These are phyloP conservation scores for Incurvaria masculella DNA, from an alignment of 2,888 invertebrate genomes.

Conservation along the genomic window DNA sequence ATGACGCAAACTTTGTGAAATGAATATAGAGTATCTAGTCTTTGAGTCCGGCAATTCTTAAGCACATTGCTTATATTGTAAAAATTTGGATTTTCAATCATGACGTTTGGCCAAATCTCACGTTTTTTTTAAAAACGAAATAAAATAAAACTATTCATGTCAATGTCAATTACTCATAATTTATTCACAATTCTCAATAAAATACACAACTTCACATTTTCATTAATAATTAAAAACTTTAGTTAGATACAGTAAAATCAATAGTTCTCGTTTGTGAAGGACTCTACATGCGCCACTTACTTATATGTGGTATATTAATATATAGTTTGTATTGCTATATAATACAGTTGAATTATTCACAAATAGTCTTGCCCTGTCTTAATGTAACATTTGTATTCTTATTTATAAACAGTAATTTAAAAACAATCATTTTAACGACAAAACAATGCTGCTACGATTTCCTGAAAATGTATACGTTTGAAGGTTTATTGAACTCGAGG, in stretches of 20 bases:
- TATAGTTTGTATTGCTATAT: neutral
- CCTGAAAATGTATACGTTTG: too few relatives aligned
- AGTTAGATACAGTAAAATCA: constrained; percentile 24
- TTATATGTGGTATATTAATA: neutral
- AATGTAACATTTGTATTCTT: too few relatives aligned
- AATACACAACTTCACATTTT: constrained; percentile 56
- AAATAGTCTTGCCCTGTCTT: neutral
- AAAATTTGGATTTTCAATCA: too few relatives aligned
- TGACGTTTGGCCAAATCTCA: too few relatives aligned
- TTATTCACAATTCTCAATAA: constrained; percentile 58
- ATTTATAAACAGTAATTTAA: too few relatives aligned
- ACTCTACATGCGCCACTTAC: neutral
- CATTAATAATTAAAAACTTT: constrained; percentile 53
- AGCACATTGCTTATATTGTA: too few relatives aligned
- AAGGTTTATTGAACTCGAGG: too few relatives aligned
- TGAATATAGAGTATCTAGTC: too few relatives aligned
- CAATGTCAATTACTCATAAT: constrained; percentile 46
- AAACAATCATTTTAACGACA: too few relatives aligned
- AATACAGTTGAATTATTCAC: neutral
- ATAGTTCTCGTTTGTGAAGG: neutral
- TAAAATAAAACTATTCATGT: constrained; percentile 27
- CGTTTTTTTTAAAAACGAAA: neutral
- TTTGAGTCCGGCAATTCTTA: too few relatives aligned
- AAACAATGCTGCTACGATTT: too few relatives aligned
- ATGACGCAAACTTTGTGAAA: too few relatives aligned